Base-by-base conservation (phyloP, 2,113 vertebrate genomes). In the Anas platyrhynchos region DNA sequence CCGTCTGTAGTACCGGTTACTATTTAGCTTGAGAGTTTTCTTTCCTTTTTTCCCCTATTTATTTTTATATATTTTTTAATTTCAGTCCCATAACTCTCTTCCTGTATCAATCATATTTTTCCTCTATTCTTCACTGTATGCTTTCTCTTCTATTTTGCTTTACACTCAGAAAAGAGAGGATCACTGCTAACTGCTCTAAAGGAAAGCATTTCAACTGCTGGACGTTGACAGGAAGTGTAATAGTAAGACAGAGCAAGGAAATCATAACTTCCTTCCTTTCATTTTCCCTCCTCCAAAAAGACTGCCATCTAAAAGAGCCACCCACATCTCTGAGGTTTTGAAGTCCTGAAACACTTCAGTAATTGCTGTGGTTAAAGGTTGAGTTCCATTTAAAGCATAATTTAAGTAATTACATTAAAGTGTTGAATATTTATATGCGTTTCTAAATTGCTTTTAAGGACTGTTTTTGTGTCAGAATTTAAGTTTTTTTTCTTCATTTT, bases 251-350 rank as follows among this genome's bases (percentile, higher is more conserved):
- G 66, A 73, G 58, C 77, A 94, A 76, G 91, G 69, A 93, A 93
- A 89, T 91, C 38, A 44, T 52, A 84, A 91, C 93, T 96, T 97
- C 93, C 95, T 96, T 96, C 83, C 89, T 97, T 93, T 95, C 89
- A 86, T 84, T 96, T 95, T 97, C 83, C 95, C 91, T 87, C 91
- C 91, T 94, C 89, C 94, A 76, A 54, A 88, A 68, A 82, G 62
- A 16, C 83, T 84, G 89, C 83, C 91, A 56, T 94, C 92, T 89
- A 9, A 75, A 81, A 92, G 41, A 94, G 52, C 80, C 81, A 89
- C 81, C 81, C 86, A 76, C 2, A 0, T 44, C 81, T 94, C 81
- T 91, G 93, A 89, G 81, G 83, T 87, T 93, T 81, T 85, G 86
- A 93, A 74, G 77, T 96, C 84, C 83, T 77, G 67, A 93, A 93